Conservation (phyloP, 2,888 invertebrate genomes). For the Abrostola triplasia region DNA sequence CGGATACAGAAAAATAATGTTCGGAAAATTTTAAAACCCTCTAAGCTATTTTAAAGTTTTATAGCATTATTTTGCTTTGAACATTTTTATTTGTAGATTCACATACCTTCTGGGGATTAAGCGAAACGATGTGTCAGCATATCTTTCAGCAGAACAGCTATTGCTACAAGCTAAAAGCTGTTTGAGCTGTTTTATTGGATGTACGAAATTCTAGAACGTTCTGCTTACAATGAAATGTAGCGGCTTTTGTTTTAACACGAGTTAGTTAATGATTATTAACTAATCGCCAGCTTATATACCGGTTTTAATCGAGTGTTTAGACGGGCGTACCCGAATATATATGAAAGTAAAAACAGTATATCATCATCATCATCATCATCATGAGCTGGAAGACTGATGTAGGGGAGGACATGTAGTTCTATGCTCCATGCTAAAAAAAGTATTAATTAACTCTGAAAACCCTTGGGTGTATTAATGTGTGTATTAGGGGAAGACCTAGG, state of each 20-base stretch:
- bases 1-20: background rate
- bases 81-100: slow-evolving; percentile 3
- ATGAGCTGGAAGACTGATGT: no score
- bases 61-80: background rate
- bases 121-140: slow-evolving; percentile 3
- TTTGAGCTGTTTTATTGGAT: background rate
- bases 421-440: no score
- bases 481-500: no score
- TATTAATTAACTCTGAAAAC: no score
- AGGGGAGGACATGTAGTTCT: no score
- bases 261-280: background rate
- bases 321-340: no score
- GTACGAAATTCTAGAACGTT: background rate
- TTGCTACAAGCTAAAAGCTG: background rate
- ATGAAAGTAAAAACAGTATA: no score
- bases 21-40: background rate
- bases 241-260: background rate
- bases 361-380: no score
- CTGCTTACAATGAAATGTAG: background rate
- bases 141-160: background rate
- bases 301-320: no score
- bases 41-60: slow-evolving; percentile 3
- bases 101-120: slow-evolving; percentile 5
- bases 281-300: no score
- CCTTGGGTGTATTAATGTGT: no score